Evolutionary conservation across 2,113 vertebrate genomes (phyloP).

Genomic region (Dryoscopus gambensis): DNA sequence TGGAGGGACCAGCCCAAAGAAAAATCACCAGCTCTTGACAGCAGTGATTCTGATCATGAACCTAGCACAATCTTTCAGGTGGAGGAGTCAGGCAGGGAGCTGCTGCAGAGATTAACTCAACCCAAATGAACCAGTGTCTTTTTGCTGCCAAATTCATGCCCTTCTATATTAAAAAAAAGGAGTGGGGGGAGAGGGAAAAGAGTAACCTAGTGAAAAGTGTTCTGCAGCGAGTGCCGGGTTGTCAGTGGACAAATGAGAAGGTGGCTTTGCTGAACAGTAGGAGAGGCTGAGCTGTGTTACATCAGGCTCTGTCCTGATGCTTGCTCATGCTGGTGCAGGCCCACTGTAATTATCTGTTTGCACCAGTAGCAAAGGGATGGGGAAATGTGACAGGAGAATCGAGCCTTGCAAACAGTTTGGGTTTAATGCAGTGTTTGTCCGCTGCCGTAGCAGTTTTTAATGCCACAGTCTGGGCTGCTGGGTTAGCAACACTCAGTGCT

Average conservation of each 20-base stretch:
- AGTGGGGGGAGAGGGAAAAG: not conserved
- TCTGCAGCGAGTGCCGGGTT: not conserved
- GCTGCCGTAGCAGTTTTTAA: not conserved
- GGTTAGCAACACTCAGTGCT: not conserved
- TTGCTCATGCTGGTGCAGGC: not conserved
- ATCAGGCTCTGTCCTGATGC: not conserved
- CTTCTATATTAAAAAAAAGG: not conserved
- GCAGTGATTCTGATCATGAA: not conserved
- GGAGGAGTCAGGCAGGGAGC: not conserved
- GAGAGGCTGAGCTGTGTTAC: not conserved
- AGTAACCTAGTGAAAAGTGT: not conserved
- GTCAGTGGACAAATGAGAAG: not conserved
- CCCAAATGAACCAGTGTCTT: not conserved
- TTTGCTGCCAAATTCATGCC: not conserved
- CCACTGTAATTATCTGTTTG: not conserved
- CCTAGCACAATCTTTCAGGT: not conserved
- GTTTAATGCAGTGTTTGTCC: not conserved
- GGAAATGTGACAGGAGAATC: not conserved
- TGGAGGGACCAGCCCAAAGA: not conserved
- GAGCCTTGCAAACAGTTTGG: not conserved
- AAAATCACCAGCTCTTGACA: not conserved
- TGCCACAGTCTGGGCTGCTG: not conserved
- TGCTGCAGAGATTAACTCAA: not conserved
- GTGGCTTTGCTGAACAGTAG: not conserved
- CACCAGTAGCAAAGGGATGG: not conserved